Evolutionary conservation across 2,797 vertebrate genomes (phyloP).

Genomic region (Tragelaphus oryx): DNA sequence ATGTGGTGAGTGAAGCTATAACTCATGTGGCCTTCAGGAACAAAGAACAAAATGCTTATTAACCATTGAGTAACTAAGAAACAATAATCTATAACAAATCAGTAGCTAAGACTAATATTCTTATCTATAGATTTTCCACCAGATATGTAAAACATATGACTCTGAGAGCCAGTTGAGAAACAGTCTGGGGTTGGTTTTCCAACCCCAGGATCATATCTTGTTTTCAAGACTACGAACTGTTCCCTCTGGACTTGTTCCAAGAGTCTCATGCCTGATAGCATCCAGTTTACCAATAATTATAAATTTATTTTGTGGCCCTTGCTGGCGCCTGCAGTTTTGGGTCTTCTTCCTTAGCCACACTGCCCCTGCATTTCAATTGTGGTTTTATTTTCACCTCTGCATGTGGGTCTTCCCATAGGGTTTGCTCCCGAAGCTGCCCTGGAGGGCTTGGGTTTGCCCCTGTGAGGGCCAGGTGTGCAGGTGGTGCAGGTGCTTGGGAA

Average conservation of each 20-base stretch:
- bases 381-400: background rate
- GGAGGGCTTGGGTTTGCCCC: background rate
- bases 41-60: background rate
- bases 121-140: background rate
- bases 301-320: background rate
- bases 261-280: background rate
- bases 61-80: background rate
- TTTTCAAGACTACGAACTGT: background rate
- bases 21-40: background rate
- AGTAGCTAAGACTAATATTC: background rate
- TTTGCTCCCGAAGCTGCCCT: background rate
- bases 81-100: background rate
- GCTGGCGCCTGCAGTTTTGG: background rate
- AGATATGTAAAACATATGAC: background rate
- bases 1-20: background rate
- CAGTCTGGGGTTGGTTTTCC: background rate
- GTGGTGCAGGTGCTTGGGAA: background rate
- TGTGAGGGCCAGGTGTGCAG: fast-evolving
- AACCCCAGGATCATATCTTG: background rate
- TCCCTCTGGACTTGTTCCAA: background rate
- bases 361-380: background rate
- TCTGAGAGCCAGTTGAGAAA: background rate
- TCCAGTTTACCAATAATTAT: background rate
- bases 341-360: background rate
- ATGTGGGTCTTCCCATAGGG: fast-evolving